Conservation (phyloP, 2,113 vertebrate genomes). For the Tinamus guttatus region DNA sequence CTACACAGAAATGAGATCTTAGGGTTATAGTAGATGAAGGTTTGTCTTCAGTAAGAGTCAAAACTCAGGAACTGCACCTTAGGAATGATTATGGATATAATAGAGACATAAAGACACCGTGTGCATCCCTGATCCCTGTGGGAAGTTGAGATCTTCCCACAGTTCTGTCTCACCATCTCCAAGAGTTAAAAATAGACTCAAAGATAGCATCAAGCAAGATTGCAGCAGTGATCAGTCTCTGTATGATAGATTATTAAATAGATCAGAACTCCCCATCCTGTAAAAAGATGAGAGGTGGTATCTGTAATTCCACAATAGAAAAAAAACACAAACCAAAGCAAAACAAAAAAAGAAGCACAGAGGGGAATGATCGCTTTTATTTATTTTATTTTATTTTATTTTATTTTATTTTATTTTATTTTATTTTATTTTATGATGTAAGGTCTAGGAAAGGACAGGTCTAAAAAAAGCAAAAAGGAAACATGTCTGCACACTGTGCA, state of each 20-base stretch:
- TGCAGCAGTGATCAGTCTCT: not conserved
- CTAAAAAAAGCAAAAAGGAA: not conserved
- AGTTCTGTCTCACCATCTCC: not conserved
- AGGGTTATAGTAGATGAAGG: not conserved
- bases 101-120: not conserved
- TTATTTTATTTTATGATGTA: not conserved
- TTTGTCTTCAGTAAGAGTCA: not conserved
- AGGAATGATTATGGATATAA: not conserved
- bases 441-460: not conserved
- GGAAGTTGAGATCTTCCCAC: not conserved
- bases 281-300: not conserved
- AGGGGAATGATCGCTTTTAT: not conserved
- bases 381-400: not conserved
- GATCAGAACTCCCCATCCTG: not conserved
- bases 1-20: not conserved
- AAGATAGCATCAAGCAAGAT: not conserved
- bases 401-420: not conserved
- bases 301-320: not conserved
- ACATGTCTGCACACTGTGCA: not conserved
- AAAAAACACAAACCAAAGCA: too few species aligned
- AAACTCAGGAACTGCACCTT: not conserved
- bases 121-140: not conserved
- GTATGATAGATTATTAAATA: not conserved
- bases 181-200: not conserved
- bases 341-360: not conserved